Evolutionary conservation across 2,797 vertebrate genomes (phyloP).

Genomic region (Leptatherina wallacei): DNA sequence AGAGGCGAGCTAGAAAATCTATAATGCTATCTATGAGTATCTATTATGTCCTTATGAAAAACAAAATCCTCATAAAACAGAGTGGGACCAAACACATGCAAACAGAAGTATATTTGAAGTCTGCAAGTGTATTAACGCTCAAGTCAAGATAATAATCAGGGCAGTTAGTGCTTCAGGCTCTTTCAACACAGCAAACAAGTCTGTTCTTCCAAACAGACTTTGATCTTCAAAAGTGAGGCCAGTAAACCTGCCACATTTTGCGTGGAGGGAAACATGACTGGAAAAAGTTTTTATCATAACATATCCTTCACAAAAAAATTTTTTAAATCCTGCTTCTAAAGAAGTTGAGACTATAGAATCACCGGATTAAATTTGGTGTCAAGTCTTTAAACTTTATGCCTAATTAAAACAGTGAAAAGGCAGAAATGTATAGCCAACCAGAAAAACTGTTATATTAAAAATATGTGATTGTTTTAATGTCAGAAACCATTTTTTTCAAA

Average conservation of each 20-base stretch:
- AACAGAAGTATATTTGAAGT: conserved; percentile 43
- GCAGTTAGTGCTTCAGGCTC: conserved; percentile 59
- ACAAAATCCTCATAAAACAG: neutral
- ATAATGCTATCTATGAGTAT: neutral
- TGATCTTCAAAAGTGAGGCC: conserved; percentile 77
- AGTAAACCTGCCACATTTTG: conserved; percentile 22
- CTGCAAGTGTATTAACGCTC: conserved; percentile 36
- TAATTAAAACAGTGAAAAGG: neutral
- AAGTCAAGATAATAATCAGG: conserved; percentile 72
- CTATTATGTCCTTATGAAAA: conserved; percentile 4
- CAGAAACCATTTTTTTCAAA: too few relatives aligned
- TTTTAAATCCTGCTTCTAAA: neutral
- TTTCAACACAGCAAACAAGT: conserved; percentile 86
- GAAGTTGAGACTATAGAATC: neutral
- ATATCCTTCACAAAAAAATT: neutral
- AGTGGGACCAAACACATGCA: conserved; percentile 6
- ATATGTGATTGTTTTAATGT: too few relatives aligned
- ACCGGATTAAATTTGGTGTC: neutral
- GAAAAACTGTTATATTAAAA: too few relatives aligned
- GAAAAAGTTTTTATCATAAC: neutral
- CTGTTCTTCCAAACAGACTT: conserved; percentile 82
- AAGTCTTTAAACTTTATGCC: neutral
- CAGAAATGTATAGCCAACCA: too few relatives aligned
- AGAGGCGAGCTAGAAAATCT: neutral
- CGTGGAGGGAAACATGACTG: conserved; percentile 3